Evolutionary conservation across 2,113 vertebrate species (phyloP).

Genomic region (Uropsilus gracilis): DNA sequence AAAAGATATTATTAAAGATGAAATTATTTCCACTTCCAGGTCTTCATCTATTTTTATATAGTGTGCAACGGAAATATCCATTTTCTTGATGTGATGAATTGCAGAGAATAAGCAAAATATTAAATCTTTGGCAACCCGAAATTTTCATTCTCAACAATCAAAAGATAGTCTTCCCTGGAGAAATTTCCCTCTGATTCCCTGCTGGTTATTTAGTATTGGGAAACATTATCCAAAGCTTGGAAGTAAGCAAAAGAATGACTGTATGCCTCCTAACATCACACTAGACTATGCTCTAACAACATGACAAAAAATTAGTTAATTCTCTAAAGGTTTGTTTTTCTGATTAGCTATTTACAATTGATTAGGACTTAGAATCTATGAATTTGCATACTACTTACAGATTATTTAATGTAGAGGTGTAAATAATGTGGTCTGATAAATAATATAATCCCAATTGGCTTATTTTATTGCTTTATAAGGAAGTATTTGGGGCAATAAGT

Average conservation of each 20-base stretch:
- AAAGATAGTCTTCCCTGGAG: not conserved
- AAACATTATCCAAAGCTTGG: not conserved
- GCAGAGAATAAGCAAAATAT: not conserved
- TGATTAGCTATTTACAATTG: not conserved
- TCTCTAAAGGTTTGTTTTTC: not conserved
- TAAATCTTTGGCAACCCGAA: not conserved
- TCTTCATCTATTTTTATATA: not conserved
- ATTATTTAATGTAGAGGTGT: conserved; percentile 5
- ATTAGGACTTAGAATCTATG: not conserved
- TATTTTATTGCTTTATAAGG: not conserved
- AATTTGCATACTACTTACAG: not conserved
- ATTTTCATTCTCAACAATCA: not conserved
- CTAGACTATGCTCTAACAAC: not conserved
- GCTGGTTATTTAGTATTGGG: not conserved
- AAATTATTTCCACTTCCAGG: not conserved
- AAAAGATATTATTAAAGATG: conserved; percentile 19
- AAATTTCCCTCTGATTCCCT: not conserved
- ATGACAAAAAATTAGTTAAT: not conserved
- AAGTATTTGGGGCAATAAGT: no score
- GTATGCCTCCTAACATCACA: not conserved
- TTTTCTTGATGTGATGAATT: not conserved
- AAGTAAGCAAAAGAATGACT: not conserved
- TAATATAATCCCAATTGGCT: not conserved
- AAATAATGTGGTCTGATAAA: not conserved
- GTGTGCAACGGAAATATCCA: not conserved